Evolutionary conservation across 1,140 invertebrate species (phyloP).

Genomic region (Ceratina japonica): DNA sequence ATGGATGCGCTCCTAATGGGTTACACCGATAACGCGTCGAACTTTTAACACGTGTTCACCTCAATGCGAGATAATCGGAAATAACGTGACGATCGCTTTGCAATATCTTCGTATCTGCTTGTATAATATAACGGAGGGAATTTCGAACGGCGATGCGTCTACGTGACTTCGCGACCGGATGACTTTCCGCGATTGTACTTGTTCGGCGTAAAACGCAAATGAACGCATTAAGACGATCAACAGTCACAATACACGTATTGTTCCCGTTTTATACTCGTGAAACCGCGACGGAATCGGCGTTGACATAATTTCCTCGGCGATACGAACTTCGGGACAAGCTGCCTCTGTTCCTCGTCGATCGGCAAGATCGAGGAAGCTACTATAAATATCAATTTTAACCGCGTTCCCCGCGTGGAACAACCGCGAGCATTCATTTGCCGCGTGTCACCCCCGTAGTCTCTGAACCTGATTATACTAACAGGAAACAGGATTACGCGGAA

Average conservation of each 20-base stretch:
- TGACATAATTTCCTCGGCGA: slow-evolving; percentile 43
- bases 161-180: not conserved
- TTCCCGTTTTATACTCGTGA: not conserved
- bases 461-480: slow-evolving; percentile 56
- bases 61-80: too few species aligned
- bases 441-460: slow-evolving; percentile 15
- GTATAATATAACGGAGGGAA: not conserved
- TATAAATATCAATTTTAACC: slow-evolving; percentile 60
- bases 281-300: not conserved
- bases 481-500: slow-evolving; percentile 52
- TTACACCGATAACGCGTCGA: too few species aligned
- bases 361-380: slow-evolving; percentile 40
- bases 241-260: slow-evolving; percentile 24
- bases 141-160: not conserved
- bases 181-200: too few species aligned
- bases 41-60: too few species aligned
- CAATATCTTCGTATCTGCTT: too few species aligned
- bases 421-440: slow-evolving; percentile 46
- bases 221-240: not conserved
- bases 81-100: too few species aligned
- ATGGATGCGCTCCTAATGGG: not conserved
- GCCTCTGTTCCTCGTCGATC: slow-evolving; percentile 41
- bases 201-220: not conserved
- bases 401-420: slow-evolving; percentile 46
- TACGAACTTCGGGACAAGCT: slow-evolving; percentile 21